Evolutionary conservation across 2,888 invertebrate genomes (phyloP).

Genomic region (Celastrina argiolus): DNA sequence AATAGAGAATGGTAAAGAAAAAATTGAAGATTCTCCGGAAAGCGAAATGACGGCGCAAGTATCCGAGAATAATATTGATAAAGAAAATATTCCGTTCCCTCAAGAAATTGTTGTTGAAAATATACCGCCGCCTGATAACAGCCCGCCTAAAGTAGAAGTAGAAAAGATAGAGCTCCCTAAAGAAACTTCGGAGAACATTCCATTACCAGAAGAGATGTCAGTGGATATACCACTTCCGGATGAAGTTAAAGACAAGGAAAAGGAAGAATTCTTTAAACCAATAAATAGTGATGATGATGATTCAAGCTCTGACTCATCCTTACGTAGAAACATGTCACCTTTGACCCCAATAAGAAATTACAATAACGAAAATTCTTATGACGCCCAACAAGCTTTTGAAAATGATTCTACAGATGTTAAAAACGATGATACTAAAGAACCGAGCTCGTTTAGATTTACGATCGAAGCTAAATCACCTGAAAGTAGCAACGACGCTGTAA

Average conservation of each 20-base stretch:
- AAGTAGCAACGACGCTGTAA: constrained; percentile 44
- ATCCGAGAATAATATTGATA: constrained; percentile 51
- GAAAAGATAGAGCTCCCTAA: constrained; percentile 57
- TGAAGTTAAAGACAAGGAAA: constrained; percentile 45
- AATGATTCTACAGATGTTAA: constrained; percentile 51
- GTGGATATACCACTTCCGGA: constrained; percentile 54
- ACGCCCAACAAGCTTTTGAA: constrained; percentile 70
- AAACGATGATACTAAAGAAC: constrained; percentile 53
- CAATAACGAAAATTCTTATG: constrained; percentile 69
- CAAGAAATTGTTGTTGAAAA: constrained; percentile 60
- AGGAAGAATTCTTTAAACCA: constrained; percentile 56
- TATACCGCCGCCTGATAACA: constrained; percentile 49
- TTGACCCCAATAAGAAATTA: constrained; percentile 69
- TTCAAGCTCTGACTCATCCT: constrained; percentile 63
- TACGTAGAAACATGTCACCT: constrained; percentile 69
- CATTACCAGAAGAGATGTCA: constrained; percentile 37
- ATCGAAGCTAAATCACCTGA: constrained; percentile 60
- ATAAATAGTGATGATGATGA: constrained; percentile 60
- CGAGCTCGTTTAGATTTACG: constrained; percentile 60
- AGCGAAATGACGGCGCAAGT: constrained; percentile 54
- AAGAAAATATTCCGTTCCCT: constrained; percentile 52
- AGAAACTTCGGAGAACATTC: constrained; percentile 44
- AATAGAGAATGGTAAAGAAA: constrained; percentile 35
- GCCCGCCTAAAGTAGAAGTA: constrained; percentile 62
- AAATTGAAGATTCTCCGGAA: constrained; percentile 53